A percentile compares a stretch with the other conserved stretches of the same genome.
These are phyloP conservation scores for Clunio marinus DNA, from an alignment of 2,888 invertebrate genomes.

Conservation along the genomic window DNA sequence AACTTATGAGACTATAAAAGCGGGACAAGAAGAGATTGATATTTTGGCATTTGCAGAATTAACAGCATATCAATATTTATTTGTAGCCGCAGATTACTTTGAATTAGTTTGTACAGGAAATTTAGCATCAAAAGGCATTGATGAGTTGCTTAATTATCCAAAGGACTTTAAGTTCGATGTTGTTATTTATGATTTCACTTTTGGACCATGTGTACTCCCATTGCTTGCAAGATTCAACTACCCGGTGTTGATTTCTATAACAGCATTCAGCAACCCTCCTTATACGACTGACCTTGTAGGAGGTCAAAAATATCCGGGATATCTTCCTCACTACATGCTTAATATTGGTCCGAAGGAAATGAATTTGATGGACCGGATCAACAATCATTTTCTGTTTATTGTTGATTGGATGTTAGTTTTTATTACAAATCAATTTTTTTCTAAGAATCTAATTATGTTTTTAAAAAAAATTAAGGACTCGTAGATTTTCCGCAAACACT, in stretches of 20 bases:
- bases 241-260: slow-evolving; percentile 44
- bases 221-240: slow-evolving; percentile 45
- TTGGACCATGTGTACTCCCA: slow-evolving; percentile 43
- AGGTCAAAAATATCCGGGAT: slow-evolving; percentile 41
- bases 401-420: slow-evolving; percentile 43
- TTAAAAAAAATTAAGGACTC: neutral
- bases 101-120: neutral
- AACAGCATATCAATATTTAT: neutral
- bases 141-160: slow-evolving; percentile 44
- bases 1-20: neutral
- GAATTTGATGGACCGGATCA: slow-evolving; percentile 41
- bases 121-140: slow-evolving; percentile 43
- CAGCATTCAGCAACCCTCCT: slow-evolving; percentile 42
- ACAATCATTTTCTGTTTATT: slow-evolving; percentile 40
- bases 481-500: neutral
- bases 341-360: slow-evolving; percentile 40
- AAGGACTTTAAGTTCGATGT: slow-evolving; percentile 45
- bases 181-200: slow-evolving; percentile 44
- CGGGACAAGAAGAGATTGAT: neutral
- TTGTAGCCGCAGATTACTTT: neutral
- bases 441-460: neutral
- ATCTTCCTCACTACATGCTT: slow-evolving; percentile 41
- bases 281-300: slow-evolving; percentile 40
- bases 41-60: neutral
- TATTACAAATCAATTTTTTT: neutral